phyloP scores from a whole-genome alignment of 1,140 invertebrate genomes.

The Thalassaphorura encarpata region DNA sequence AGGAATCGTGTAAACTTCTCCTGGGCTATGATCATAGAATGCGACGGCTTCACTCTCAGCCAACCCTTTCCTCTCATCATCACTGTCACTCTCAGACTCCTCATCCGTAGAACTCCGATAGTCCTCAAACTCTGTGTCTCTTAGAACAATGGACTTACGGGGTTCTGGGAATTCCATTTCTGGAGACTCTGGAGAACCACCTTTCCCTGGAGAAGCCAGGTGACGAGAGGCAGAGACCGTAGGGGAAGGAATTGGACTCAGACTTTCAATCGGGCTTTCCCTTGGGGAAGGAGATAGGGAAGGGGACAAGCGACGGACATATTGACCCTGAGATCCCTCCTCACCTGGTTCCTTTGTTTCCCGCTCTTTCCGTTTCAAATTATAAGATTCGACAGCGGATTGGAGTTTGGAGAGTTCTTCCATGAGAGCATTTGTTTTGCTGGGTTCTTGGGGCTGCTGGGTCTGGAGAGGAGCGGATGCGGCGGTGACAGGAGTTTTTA shows the following conservation, averaged over 20 bases:
- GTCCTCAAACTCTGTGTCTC: constrained; percentile 28
- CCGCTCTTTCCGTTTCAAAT: constrained; percentile 16
- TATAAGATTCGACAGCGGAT: constrained; percentile 22
- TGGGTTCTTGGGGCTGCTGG: neutral
- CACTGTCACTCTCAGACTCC: constrained; percentile 25
- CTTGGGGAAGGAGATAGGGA: neutral
- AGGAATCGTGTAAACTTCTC: constrained; percentile 47
- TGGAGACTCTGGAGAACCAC: constrained; percentile 23
- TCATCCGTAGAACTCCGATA: constrained; percentile 31
- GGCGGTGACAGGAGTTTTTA: neutral
- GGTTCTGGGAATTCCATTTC: constrained; percentile 22
- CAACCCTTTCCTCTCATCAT: constrained; percentile 19
- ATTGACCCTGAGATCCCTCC: neutral
- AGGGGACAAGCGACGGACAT: constrained; percentile 14
- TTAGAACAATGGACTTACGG: constrained; percentile 27
- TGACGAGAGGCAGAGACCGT: too few species aligned
- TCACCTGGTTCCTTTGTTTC: constrained; percentile 1
- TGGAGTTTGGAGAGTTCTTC: constrained; percentile 30
- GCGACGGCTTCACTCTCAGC: constrained; percentile 13
- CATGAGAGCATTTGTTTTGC: constrained; percentile 28
- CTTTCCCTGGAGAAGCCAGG: too few species aligned
- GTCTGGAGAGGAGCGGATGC: neutral
- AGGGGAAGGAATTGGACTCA: neutral
- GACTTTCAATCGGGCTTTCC: neutral
- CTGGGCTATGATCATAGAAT: constrained; percentile 43